Base-by-base conservation (phyloP, 2,888 invertebrate species). In the Apeira syringaria region DNA sequence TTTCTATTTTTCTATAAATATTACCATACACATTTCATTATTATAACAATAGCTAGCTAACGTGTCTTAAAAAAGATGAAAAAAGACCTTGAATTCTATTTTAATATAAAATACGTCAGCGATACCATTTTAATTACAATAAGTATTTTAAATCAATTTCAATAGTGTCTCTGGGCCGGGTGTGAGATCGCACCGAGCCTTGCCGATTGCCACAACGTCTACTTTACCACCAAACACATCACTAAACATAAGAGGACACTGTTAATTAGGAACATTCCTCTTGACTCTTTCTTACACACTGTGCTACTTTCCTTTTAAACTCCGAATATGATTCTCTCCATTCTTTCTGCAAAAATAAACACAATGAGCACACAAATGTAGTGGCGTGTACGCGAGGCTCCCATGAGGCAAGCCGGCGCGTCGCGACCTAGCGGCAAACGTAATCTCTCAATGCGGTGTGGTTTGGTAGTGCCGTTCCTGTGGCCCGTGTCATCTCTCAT, bases 241-340 rank as follows among this genome's bases (percentile, higher is more conserved):
- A 86, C 87, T 82, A 80, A 81, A 79, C 77, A 76, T 84, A 82
- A 86, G 83, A 83, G 87, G 87, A 83, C 88, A 86, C 89, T 91
- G 85, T 87, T 89, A 86, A 51, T 94, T 96, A 96, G 94, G 95
- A 94, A 94, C 96, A 96, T 92, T 97, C 97, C 91, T 99, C 99
- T 93, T 99, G 98, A 93, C 98, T 99, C 92, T 97, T 97, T 91
- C 99, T 94, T 79, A 99, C 99, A 93, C 98, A 98, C 90, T 96
- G 94, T 72, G 98, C 97, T 80, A 99, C 99, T 93, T 97, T 97
- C 90, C 96, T 94, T 93, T 98, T 99, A 92, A 99, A 99, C 91
- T 98, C 98, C 87, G 95, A 92, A 92, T 97, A 97, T 86, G 96
- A 95, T 92, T 99, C 98, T 91, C 99, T 94, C 97, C 98, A 98